These are phyloP conservation scores for Sinentomon sp. DNA, from an alignment of 2,888 invertebrate genomes.

Conservation along the genomic window DNA sequence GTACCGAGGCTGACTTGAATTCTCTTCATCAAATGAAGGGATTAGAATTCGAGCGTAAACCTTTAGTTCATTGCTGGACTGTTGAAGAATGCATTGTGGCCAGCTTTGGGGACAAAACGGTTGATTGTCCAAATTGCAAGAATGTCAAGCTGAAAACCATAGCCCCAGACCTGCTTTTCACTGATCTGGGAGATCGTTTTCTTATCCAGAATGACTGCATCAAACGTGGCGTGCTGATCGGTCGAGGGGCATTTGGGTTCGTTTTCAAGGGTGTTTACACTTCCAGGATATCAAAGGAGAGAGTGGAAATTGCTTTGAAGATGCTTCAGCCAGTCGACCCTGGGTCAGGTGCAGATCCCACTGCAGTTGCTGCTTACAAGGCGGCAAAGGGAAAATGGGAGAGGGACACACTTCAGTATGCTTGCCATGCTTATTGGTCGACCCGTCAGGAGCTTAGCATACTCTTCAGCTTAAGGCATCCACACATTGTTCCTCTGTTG, in stretches of 20 bases:
- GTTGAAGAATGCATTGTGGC: slow-evolving; percentile 85
- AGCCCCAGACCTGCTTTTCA: slow-evolving; percentile 66
- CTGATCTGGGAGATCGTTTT: slow-evolving; percentile 56
- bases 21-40: no score
- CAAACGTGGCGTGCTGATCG: slow-evolving; percentile 28
- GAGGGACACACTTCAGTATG: slow-evolving; percentile 65
- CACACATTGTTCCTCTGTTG: slow-evolving; percentile 70
- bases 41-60: no score
- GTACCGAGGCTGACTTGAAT: no score
- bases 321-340: slow-evolving; percentile 84
- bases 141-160: slow-evolving; percentile 42
- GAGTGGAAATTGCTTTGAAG: slow-evolving; percentile 80
- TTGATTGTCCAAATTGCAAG: slow-evolving; percentile 54
- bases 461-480: slow-evolving; percentile 51
- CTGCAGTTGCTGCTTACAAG: slow-evolving; percentile 31
- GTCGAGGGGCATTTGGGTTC: slow-evolving; percentile 94
- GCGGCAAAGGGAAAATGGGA: slow-evolving; percentile 71
- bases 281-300: slow-evolving; percentile 24
- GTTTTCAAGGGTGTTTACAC: slow-evolving; percentile 45
- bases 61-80: slow-evolving; percentile 71
- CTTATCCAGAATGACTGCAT: slow-evolving; percentile 59
- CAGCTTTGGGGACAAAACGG: slow-evolving; percentile 43
- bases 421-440: slow-evolving; percentile 86
- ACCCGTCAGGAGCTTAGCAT: slow-evolving; percentile 82
- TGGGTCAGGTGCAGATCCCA: slow-evolving; percentile 34